Evolutionary conservation across 2,888 invertebrate species (phyloP).

Genomic region (Lucinisca nassula): DNA sequence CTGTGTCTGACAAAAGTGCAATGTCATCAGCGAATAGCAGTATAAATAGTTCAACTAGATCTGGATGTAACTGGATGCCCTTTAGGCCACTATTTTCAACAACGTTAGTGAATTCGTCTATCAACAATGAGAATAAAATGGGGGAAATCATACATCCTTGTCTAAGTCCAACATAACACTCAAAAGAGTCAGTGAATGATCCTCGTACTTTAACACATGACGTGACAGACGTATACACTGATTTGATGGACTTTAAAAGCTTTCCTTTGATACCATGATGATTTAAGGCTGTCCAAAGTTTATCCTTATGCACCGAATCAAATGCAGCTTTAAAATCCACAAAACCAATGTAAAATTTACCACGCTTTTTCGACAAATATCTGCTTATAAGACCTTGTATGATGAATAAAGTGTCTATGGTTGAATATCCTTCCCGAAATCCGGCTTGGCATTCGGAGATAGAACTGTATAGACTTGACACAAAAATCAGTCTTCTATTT

Average conservation of each 20-base stretch:
- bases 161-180: constrained; percentile 30
- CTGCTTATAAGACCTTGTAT: not conserved
- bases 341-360: not conserved
- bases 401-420: constrained; percentile 11
- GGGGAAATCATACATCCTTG: constrained; percentile 34
- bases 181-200: not conserved
- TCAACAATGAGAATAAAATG: constrained; percentile 31
- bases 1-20: constrained; percentile 46
- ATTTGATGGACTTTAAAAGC: not conserved
- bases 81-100: not conserved
- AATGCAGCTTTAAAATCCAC: not conserved
- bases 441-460: constrained; percentile 5
- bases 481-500: not conserved
- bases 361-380: not conserved
- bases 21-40: constrained; percentile 61
- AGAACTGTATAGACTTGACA: not conserved
- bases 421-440: constrained; percentile 1
- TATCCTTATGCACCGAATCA: not conserved
- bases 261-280: not conserved
- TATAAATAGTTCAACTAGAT: constrained; percentile 14
- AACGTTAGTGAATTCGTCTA: constrained; percentile 12
- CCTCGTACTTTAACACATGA: constrained; percentile 20
- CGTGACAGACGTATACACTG: constrained; percentile 19
- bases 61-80: constrained; percentile 11
- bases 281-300: not conserved